Percentiles rank a stretch among this genome's conserved stretches.
phyloP scores from a whole-genome alignment of 2,888 invertebrate genomes.

The Drosophila robusta region DNA sequence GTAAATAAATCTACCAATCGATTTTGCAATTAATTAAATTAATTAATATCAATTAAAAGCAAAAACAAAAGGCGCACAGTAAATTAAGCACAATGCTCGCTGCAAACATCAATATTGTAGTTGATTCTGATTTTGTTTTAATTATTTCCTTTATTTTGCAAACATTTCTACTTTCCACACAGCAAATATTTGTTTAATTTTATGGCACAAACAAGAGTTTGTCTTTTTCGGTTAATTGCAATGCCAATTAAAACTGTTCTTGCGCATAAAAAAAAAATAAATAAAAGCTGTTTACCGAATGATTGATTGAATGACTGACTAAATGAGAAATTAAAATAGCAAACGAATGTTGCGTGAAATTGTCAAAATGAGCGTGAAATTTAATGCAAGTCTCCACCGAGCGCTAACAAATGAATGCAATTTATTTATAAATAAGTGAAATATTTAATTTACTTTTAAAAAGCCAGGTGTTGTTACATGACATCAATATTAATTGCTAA shows the following conservation, averaged over 20 bases:
- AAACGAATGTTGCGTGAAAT: constrained; percentile 38
- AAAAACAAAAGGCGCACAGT: constrained; percentile 27
- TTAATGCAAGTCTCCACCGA: constrained; percentile 12
- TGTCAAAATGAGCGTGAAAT: constrained; percentile 35
- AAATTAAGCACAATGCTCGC: constrained; percentile 43
- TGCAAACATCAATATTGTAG: constrained; percentile 41
- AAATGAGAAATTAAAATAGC: constrained; percentile 34
- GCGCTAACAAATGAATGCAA: constrained; percentile 24
- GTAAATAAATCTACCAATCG: constrained; percentile 45
- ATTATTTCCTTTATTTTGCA: constrained; percentile 22
- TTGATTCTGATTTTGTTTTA: constrained; percentile 37
- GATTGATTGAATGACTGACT: constrained; percentile 53
- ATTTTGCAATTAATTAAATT: constrained; percentile 72
- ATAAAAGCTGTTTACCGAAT: constrained; percentile 37
- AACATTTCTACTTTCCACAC: constrained; percentile 15
- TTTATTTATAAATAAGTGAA: constrained; percentile 22
- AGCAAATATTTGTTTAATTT: constrained; percentile 67
- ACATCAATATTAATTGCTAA: background rate
- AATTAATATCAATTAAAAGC: constrained; percentile 72
- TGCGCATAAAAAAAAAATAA: constrained; percentile 19
- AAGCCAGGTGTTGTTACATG: background rate
- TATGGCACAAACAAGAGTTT: constrained; percentile 48
- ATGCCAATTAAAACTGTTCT: constrained; percentile 48
- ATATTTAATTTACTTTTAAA: constrained; percentile 18
- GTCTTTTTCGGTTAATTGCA: constrained; percentile 53